Evolutionary conservation across 2,113 vertebrate species (phyloP), one percentile per base, ranked within the genome.

Genomic region (Carassius gibelio): DNA sequence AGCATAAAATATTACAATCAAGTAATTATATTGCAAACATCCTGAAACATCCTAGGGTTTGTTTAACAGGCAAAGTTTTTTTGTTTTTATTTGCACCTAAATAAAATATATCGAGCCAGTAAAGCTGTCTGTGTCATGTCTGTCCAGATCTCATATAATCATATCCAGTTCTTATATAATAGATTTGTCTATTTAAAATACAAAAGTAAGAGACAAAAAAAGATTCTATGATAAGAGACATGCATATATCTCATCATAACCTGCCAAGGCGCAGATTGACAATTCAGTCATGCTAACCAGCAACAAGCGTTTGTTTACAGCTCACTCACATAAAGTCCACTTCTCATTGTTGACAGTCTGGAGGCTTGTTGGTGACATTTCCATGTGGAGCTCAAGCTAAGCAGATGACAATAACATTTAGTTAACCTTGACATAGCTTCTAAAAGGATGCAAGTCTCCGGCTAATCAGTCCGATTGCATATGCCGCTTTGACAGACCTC

Each of bases 351-450:
- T 26, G 50, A 81, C 17, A 78, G 17, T 45, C n/a, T 57, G 14
- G 38, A 9, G 48, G 4, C 15, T 23, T 62, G 15, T 21, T 61
- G 77, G 13, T 79, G 26, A 62, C 23, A 55, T 68, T 14, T 89
- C 75, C 42, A 69, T 34, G 42, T 69, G 23, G 26, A 66, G 36
- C 14, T 83, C 36, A 82, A 48, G 5, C 77, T 48, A 34, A 45
- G 75, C 14, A 62, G n/a, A 84, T 78, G 14, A 75, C 21, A 30
- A 1, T 23, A 59, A 34, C 38, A 50, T 84, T 77, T 72, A 36
- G 45, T 26, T 76, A 89, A 89, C 42, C 86, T 76, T 26, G 80
- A 84, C 90, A 91, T 91, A n/a, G 13, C 79, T 23, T 14, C 21
- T 57, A 8, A 77, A 61, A 82, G 10, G 8, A 62, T 14, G 11